Evolutionary conservation across 2,113 vertebrate species (phyloP), one percentile per base, ranked within the genome.

Genomic region (Morone saxatilis): DNA sequence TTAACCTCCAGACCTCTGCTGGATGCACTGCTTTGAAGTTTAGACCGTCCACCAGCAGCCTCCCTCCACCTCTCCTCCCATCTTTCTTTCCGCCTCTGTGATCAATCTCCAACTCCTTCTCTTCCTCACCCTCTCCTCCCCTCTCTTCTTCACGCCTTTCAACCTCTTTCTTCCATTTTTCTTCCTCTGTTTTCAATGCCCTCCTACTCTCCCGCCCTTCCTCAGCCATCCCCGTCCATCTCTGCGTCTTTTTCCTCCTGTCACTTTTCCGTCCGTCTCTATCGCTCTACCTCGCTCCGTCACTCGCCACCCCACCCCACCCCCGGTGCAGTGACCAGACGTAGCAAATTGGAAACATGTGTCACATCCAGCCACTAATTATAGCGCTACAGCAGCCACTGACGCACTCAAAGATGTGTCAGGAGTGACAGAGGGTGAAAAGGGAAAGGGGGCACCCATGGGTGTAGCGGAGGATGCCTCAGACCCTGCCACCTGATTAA

Each of bases 271-370:
- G 25, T 87, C 86, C 85, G 72, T 83, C 81, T 82, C 53, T 78
- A 74, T 92, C 31, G 31, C 83, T 86, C 70, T 60, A 53, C 76
- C 71, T 86, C 81, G 40, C 78, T 82, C 76, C 22, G 25, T 62
- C 86, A 48, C 69, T 60, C 54, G 68, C 54, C 71, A 17, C 76
- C 25, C 14, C 75, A 62, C 81, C 54, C 73, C 22, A 50, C 78
- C 25, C 40, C 70, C 61, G 3, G 53, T 48, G 76, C 76, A 38
- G 60, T 59, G 89, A 90, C 82, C 90, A 93, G 91, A 93, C 84
- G 83, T 86, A 78, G 87, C 88, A 93, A 90, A 95, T 95, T 93
- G 91, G 87, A 93, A 93, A 94, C 94, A 95, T 90, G 94, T 95
- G 94, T 95, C 92, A 90, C 89, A 88, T 93, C 90, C 90, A 93